Evolutionary conservation across 2,113 vertebrate species (phyloP).

Genomic region (Octodon degus): DNA sequence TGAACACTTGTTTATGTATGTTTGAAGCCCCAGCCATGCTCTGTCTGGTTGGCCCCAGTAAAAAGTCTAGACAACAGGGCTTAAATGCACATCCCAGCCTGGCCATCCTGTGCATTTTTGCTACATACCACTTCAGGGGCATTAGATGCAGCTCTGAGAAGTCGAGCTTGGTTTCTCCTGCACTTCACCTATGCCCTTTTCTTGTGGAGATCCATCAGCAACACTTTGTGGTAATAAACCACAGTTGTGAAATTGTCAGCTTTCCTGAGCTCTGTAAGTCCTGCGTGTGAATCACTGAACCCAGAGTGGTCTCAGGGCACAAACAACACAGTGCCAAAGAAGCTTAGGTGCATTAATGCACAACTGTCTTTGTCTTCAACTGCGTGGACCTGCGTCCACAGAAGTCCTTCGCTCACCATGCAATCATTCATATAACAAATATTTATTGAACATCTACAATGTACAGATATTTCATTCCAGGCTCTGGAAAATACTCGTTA

Average conservation of each 20-base stretch:
- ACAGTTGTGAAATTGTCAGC: background rate
- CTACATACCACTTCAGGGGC: background rate
- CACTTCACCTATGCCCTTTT: background rate
- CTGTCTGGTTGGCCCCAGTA: background rate
- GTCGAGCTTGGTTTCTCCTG: background rate
- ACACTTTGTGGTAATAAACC: background rate
- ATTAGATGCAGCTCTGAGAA: background rate
- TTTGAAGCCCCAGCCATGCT: no score
- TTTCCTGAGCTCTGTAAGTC: background rate
- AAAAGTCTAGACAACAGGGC: background rate
- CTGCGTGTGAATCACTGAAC: background rate
- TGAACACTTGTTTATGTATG: background rate
- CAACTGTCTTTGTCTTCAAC: background rate
- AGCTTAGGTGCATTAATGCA: background rate
- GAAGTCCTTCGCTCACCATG: background rate
- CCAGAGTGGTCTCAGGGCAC: background rate
- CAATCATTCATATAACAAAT: background rate
- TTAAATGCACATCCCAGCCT: background rate
- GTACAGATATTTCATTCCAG: background rate
- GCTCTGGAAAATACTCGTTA: background rate
- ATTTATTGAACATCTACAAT: background rate
- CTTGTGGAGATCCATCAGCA: background rate
- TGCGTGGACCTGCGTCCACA: background rate
- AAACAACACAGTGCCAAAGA: background rate
- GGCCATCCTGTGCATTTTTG: background rate